Evolutionary conservation across 2,113 vertebrate genomes (phyloP).

Genomic region (Vidua chalybeata): DNA sequence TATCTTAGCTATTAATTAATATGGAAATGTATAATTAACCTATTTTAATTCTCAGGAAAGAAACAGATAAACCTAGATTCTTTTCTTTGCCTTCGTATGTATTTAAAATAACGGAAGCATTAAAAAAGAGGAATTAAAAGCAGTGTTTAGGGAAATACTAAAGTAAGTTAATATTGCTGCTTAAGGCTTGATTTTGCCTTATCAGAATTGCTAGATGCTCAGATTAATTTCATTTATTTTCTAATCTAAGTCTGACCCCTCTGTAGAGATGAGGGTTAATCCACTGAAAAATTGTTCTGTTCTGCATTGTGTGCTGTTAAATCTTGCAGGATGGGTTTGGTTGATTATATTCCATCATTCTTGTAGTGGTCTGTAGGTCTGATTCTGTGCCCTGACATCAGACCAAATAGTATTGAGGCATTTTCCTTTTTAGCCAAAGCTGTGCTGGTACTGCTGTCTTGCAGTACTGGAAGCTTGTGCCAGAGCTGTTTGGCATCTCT

Average conservation of each 20-base stretch:
- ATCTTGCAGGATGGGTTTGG: background rate
- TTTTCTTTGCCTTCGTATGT: background rate
- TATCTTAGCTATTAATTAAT: background rate
- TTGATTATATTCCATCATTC: background rate
- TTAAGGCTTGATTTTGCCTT: background rate
- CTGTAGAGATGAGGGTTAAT: constrained; percentile 13
- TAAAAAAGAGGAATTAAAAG: background rate
- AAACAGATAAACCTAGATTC: background rate
- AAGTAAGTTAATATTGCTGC: background rate
- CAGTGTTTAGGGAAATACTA: background rate
- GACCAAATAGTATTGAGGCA: fast-evolving
- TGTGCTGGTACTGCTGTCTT: background rate
- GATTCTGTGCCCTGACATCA: background rate
- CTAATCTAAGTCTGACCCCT: background rate
- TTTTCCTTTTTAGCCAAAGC: background rate
- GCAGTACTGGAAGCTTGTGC: background rate
- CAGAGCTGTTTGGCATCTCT: background rate
- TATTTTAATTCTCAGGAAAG: background rate
- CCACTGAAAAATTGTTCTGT: background rate
- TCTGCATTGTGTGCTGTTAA: background rate
- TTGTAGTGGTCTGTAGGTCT: background rate
- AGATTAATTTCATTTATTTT: constrained; percentile 11
- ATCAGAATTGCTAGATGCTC: background rate
- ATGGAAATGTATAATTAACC: background rate
- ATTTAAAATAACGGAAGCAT: background rate